These are phyloP conservation scores for Carpatolechia fugitivella DNA, from an alignment of 2,888 invertebrate species.

Conservation along the genomic window DNA sequence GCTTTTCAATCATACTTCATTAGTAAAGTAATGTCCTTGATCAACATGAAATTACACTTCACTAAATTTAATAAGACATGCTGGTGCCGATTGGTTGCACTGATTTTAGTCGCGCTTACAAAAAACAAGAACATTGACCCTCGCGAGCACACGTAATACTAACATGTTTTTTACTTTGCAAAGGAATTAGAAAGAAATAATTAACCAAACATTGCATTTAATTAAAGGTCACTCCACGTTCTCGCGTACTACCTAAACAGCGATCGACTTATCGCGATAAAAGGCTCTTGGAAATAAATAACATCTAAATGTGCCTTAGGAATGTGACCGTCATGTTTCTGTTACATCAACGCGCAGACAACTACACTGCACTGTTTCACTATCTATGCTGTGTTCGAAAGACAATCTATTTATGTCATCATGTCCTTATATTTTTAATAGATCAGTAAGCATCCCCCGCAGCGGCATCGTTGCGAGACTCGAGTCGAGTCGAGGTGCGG, in stretches of 20 bases:
- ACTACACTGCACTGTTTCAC: slow-evolving; percentile 48
- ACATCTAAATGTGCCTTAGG: slow-evolving; percentile 68
- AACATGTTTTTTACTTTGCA: slow-evolving; percentile 74
- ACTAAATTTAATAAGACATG: background rate
- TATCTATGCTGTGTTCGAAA: slow-evolving; percentile 54
- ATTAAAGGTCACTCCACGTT: slow-evolving; percentile 32
- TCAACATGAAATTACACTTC: background rate
- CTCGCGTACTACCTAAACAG: slow-evolving; percentile 30
- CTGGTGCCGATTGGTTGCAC: background rate
- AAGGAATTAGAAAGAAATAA: slow-evolving; percentile 55
- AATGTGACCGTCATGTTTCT: slow-evolving; percentile 78
- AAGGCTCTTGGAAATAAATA: slow-evolving; percentile 50
- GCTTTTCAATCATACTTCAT: slow-evolving; percentile 27
- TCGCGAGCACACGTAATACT: slow-evolving; percentile 71
- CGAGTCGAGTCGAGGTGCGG: slow-evolving; percentile 64
- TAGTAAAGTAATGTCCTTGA: slow-evolving; percentile 10
- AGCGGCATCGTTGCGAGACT: slow-evolving; percentile 62
- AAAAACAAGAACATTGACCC: slow-evolving; percentile 68
- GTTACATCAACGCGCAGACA: slow-evolving; percentile 70
- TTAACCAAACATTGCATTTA: slow-evolving; percentile 35
- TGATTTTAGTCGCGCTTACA: slow-evolving; percentile 30
- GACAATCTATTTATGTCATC: slow-evolving; percentile 76
- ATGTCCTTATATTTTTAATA: slow-evolving; percentile 79
- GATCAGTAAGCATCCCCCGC: slow-evolving; percentile 77
- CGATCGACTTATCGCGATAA: slow-evolving; percentile 30